A percentile compares a stretch with the other conserved stretches of the same genome.
Conservation (phyloP, 2,113 vertebrate genomes). For the Odontesthes bonariensis region DNA sequence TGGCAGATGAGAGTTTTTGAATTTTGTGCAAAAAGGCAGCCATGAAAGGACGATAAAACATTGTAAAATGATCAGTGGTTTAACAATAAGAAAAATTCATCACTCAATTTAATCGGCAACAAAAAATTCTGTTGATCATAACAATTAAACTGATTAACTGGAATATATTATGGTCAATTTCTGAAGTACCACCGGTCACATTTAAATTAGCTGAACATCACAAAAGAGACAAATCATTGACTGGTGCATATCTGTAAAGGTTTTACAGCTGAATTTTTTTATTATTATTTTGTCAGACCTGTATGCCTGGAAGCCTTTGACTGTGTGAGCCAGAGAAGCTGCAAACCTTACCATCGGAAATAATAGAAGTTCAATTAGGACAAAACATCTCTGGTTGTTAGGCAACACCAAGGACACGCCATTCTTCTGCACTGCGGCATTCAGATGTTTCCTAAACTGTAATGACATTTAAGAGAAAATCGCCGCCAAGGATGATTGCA, state of each 20-base stretch:
- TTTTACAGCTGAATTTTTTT: conserved; percentile 19
- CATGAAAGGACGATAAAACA: too few relatives aligned
- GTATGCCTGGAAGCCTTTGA: not conserved
- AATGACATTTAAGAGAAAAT: conserved; percentile 58
- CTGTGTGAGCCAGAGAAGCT: conserved; percentile 32
- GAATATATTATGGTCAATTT: not conserved
- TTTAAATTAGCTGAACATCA: too few relatives aligned
- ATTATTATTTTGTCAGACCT: not conserved
- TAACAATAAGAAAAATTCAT: too few relatives aligned
- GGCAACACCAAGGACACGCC: conserved; percentile 81
- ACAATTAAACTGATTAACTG: not conserved
- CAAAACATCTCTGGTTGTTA: conserved; percentile 76
- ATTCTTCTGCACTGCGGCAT: conserved; percentile 64
- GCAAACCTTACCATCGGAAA: conserved; percentile 45
- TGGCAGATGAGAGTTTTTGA: too few relatives aligned
- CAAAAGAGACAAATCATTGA: not conserved
- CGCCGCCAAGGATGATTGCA: conserved; percentile 58
- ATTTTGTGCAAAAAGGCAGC: too few relatives aligned
- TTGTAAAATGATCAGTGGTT: too few relatives aligned
- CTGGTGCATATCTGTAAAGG: not conserved
- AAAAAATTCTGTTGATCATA: too few relatives aligned
- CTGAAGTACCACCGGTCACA: not conserved
- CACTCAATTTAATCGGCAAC: too few relatives aligned
- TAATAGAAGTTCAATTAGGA: conserved; percentile 70
- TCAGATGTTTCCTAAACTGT: conserved; percentile 62